These are phyloP conservation scores for Coboldia fuscipes DNA, from an alignment of 1,140 invertebrate species.

Conservation along the genomic window DNA sequence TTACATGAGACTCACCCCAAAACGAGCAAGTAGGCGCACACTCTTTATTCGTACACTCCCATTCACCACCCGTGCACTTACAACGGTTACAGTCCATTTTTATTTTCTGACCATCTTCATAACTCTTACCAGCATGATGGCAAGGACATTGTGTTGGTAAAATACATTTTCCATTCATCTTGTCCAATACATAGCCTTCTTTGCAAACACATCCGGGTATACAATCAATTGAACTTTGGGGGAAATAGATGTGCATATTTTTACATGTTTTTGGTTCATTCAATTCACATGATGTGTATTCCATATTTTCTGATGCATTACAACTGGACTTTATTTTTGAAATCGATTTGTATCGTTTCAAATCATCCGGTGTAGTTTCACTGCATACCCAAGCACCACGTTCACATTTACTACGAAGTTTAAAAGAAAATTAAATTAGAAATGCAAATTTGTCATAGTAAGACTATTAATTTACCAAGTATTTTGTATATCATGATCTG, in stretches of 20 bases:
- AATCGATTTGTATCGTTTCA: conserved; percentile 32
- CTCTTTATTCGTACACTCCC: conserved; percentile 37
- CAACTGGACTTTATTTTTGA: conserved; percentile 36
- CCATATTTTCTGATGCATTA: conserved; percentile 31
- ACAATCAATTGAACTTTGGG: conserved; percentile 31
- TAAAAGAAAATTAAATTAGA: no score
- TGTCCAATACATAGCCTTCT: conserved; percentile 49
- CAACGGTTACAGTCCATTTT: conserved; percentile 66
- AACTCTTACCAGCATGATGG: conserved; percentile 67
- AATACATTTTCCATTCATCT: conserved; percentile 41
- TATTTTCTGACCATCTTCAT: conserved; percentile 49
- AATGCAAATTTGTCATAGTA: no score
- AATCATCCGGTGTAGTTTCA: conserved; percentile 35
- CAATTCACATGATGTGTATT: conserved; percentile 55
- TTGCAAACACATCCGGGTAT: conserved; percentile 57
- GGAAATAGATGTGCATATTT: conserved; percentile 44
- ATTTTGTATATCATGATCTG: no score
- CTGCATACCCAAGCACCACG: conserved; percentile 53
- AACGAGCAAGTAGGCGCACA: conserved; percentile 51
- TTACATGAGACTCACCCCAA: conserved; percentile 75
- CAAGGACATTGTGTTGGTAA: conserved; percentile 54
- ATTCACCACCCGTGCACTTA: conserved; percentile 38
- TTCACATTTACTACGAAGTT: conserved; percentile 52
- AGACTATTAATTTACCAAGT: no score
- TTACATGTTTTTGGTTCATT: conserved; percentile 57